Evolutionary conservation across 1,140 invertebrate species (phyloP).

Genomic region (Drosophila kanapiae): DNA sequence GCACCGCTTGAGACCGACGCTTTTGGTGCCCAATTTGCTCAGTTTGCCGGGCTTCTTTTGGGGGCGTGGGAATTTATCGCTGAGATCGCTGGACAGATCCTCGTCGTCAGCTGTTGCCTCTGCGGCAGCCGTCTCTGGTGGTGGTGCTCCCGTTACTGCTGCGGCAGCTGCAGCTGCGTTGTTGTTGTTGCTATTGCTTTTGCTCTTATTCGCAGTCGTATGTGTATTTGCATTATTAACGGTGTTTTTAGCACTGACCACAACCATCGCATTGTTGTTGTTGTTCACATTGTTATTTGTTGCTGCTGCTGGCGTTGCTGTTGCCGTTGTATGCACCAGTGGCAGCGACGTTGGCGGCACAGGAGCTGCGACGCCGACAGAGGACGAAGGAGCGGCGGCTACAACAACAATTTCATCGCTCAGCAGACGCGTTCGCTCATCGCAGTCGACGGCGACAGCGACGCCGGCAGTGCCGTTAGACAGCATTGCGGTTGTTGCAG

Average conservation of each 20-base stretch:
- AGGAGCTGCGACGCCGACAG: constrained; percentile 30
- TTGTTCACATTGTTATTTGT: constrained; percentile 57
- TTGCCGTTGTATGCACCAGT: constrained; percentile 62
- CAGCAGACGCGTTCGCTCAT: constrained; percentile 68
- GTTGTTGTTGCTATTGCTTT: constrained; percentile 47
- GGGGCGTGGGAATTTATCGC: constrained; percentile 74
- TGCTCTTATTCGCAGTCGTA: constrained; percentile 6
- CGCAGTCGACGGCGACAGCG: constrained; percentile 43
- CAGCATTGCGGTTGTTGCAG: constrained; percentile 63
- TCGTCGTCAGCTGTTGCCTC: constrained; percentile 52
- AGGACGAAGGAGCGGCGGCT: constrained; percentile 27
- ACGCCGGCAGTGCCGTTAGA: constrained; percentile 31
- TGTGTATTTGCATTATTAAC: constrained; percentile 33
- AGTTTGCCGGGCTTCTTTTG: constrained; percentile 75
- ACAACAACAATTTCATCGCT: constrained; percentile 47
- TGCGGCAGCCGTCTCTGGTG: constrained; percentile 21
- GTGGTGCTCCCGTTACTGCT: constrained; percentile 26
- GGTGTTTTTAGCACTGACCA: constrained; percentile 38
- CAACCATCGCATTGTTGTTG: constrained; percentile 42
- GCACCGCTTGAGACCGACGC: constrained; percentile 76
- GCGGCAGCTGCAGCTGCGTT: constrained; percentile 26
- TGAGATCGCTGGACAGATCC: constrained; percentile 71
- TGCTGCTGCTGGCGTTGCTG: constrained; percentile 42
- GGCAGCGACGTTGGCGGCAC: constrained; percentile 68
- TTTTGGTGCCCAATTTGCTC: constrained; percentile 74